Base-by-base conservation (phyloP, 2,797 vertebrate genomes). In the Mycteria americana region DNA sequence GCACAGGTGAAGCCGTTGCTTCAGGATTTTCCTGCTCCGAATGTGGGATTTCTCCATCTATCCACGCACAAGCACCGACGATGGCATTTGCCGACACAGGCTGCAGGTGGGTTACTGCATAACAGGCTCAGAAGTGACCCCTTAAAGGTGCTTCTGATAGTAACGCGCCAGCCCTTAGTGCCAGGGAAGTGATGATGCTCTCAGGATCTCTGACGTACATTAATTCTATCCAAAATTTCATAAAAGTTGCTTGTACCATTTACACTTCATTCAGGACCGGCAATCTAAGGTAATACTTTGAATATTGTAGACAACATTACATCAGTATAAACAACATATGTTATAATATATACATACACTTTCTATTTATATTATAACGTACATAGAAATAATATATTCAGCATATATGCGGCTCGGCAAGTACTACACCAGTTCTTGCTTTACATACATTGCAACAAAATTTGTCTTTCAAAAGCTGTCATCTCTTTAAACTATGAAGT, bases 11-110 rank as follows among this genome's bases (percentile, higher is more conserved):
- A 77, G 30, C 7, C 1, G 0, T 1, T 51, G 43, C 4, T 41
- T 63, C 6, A 13, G 51, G 54, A 64, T 33, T 75, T 79, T 76
- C 67, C 67, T 68, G 35, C 50, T 51, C 19, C 1, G 2, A 48
- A 30, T 0, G 11, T 18, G 73, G 33, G 46, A 81, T 80, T 93
- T 76, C 37, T 70, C 64, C 80, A 19, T 2, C 41, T 25, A 19
- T 13, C 45, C 68, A 3, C 0, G 10, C 57, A 18, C 4, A 5
- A 28, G 21, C 45, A 37, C 24, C 2, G 1, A 5, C 0, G 2
- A 9, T 7, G 2, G 53, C 63, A 17, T 30, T 9, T 56, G 77
- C 50, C 2, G 6, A 54, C 48, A 15, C 13, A 8, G 28, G 54
- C 31, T 54, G 56, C 54, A n/a, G 33, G 30, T 2, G 5, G 37